Evolutionary conservation across 2,888 invertebrate genomes (phyloP), one percentile per base, ranked within the genome.

Genomic region (Melanotus villosus): DNA sequence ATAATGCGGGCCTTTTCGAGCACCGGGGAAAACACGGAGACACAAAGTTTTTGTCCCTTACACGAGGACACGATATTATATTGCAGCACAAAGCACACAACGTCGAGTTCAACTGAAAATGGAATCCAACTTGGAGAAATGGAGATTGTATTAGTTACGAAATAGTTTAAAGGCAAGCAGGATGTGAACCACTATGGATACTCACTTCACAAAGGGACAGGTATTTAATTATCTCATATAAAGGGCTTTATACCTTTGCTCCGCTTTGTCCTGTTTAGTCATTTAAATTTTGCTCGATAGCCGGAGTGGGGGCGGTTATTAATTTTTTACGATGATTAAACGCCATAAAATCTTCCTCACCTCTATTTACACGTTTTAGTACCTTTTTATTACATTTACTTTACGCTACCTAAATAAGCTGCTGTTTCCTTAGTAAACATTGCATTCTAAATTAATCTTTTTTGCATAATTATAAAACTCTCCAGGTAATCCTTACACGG

Each of bases 91-190:
- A 69, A 69, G 65, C 47, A 58, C 38, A 50, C 52, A 34, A 64
- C 50, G 54, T 38, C 36, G 69, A 21, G 65, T 59, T 69, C 56
- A 34, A 21, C 54, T 65, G 65, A 60, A 69, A 69, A 69, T 62
- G 59, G 60, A 69, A 65, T 65, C 54, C 47, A 59, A 69, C 23
- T 69, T 69, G 60, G 60, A 65, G 64, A 68, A 68, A 64, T 68
- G 52, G 54, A 60, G 65, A 69, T 69, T 65, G 65, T 65, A 65
- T 65, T 69, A 69, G 69, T 65, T 69, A 32, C 68, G 65, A 69
- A 69, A 69, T 69, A 69, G 69, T 69, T 69, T 65, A 23, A 58
- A 52, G 56, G 54, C 52, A 43, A 60, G 45, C 65, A 43, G 47
- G 59, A 68, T 57, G 64, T 54, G 64, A 58, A 36, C 59, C 47